Evolutionary conservation across 2,888 invertebrate species (phyloP), one percentile per base, ranked within the genome.

Genomic region (Digitonthophagus gazella): DNA sequence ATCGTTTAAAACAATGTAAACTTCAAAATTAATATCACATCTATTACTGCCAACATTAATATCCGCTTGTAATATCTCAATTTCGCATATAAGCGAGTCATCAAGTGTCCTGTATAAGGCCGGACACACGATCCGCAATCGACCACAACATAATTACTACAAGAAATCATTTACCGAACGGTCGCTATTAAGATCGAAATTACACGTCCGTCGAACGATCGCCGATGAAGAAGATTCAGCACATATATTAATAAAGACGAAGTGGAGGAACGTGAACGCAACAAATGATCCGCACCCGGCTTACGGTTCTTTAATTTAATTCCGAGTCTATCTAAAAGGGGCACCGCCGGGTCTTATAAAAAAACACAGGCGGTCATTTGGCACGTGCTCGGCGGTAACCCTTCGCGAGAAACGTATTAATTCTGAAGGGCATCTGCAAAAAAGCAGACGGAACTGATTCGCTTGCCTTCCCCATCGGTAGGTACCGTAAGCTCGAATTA

Each of bases 401-500:
- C 65, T 68, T 68, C 58, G 20, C 18, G 15, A 63, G 63, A 57
- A 58, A 14, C 20, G 19, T 65, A 65, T 68, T 68, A 68, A 68
- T 68, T 65, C 44, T 57, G 54, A 56, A 65, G 63, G 61, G 18
- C 69, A 71, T 70, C 68, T 71, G 71, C 70, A 64, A 66, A 58
- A 57, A 63, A 28, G 64, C 19, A 15, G 61, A 14, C 64, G 28
- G 28, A 22, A 64, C 69, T 64, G 63, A 64, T 61, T 67, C 67
- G 64, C 57, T 67, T 64, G n/a, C n/a, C n/a, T n/a, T n/a, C n/a
- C n/a, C n/a, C n/a, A n/a, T n/a, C 65, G 18, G 16, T 15, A 16
- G 61, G 71, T 71, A 72, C 72, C 72, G 73, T 72, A 73, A 72
- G 66, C 56, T 70, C 67, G 71, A 73, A 68, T 68, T 67, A 63